phyloP scores from a whole-genome alignment of 2,888 invertebrate genomes.

The Coelinius sp. region DNA sequence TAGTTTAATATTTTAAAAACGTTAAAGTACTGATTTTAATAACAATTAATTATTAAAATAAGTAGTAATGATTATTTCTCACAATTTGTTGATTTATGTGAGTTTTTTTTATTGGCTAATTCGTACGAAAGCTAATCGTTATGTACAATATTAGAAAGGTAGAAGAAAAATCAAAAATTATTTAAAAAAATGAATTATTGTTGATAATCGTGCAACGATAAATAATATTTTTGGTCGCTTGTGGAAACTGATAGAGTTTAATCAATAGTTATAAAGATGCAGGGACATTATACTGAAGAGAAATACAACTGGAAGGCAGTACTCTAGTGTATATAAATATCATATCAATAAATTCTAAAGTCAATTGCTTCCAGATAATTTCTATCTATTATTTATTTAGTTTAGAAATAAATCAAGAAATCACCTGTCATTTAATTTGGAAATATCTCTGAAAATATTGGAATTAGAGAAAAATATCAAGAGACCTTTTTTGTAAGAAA shows the following conservation, averaged over 20 bases:
- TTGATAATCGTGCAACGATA: constrained; percentile 20
- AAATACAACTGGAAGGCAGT: background rate
- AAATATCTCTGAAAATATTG: background rate
- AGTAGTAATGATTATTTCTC: background rate
- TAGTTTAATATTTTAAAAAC: background rate
- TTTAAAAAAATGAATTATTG: background rate
- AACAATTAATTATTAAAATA: background rate
- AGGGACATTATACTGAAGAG: background rate
- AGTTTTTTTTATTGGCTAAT: background rate
- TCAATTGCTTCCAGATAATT: constrained; percentile 8
- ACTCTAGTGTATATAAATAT: constrained; percentile 9
- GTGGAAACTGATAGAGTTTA: background rate
- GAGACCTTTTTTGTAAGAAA: background rate
- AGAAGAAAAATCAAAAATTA: background rate
- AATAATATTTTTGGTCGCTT: constrained; percentile 17
- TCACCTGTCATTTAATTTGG: background rate
- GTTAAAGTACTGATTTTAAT: background rate
- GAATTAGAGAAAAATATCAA: background rate
- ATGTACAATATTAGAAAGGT: constrained; percentile 15
- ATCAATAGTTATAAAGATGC: background rate
- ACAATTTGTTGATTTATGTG: background rate
- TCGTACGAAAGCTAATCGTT: constrained; percentile 18
- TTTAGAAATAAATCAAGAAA: background rate
- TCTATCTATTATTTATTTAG: background rate
- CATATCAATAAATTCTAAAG: constrained; percentile 28